phyloP scores from a whole-genome alignment of 2,113 vertebrate species.

The Brevimyrus niger region DNA sequence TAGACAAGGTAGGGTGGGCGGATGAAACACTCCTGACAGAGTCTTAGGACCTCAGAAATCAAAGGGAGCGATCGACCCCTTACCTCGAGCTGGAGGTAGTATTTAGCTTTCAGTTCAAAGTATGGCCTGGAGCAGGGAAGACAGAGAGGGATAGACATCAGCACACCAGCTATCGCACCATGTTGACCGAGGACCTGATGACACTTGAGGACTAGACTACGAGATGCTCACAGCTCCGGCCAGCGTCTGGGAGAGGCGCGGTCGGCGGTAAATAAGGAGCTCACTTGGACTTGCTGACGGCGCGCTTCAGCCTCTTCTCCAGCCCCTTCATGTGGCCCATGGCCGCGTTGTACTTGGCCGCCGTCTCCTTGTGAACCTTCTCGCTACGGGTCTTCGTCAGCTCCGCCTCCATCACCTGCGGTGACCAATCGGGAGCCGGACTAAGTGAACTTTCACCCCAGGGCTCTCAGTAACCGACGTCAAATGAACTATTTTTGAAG shows the following conservation, averaged over 20 bases:
- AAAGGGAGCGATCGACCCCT: not conserved
- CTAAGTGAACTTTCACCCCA: not conserved
- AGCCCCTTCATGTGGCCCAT: conserved; percentile 86
- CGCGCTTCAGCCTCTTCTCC: conserved; percentile 90
- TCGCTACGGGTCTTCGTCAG: conserved; percentile 81
- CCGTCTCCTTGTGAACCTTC: conserved; percentile 81
- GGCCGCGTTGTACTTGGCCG: conserved; percentile 78
- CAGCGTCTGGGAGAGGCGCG: not conserved
- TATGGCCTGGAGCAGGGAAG: conserved; percentile 73
- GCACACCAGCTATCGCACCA: conserved; percentile 17
- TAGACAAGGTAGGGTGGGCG: not conserved
- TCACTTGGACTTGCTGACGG: conserved; percentile 92
- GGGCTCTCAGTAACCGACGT: not conserved
- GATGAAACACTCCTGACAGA: not conserved
- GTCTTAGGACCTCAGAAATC: not conserved
- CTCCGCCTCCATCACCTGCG: conserved; percentile 92
- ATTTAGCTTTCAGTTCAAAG: conserved; percentile 94
- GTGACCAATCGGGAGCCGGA: not conserved
- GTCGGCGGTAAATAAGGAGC: conserved; percentile 18
- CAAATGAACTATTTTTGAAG: not conserved
- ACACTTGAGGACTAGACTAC: not conserved
- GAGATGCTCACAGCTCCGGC: not conserved
- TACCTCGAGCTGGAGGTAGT: conserved; percentile 94
- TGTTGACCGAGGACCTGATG: conserved; percentile 31
- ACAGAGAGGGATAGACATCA: conserved; percentile 6